Evolutionary conservation across 2,113 vertebrate species (phyloP), one percentile per base, ranked within the genome.

Genomic region (Gymnogyps californianus): DNA sequence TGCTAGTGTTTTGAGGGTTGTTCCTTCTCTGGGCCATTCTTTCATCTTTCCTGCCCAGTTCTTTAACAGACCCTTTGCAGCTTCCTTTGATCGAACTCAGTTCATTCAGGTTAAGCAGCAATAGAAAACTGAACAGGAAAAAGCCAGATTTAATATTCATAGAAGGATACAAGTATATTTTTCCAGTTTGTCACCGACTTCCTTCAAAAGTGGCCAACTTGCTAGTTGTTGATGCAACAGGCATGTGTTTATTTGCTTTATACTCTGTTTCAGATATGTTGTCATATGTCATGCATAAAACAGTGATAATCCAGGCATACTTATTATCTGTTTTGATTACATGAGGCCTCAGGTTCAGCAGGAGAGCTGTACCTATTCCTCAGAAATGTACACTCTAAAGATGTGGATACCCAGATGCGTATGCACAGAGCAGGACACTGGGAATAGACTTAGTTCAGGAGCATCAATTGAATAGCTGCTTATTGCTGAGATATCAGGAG

Each of bases 11-110:
- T 88, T 93, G 79, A 93, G 85, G 72, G 67, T 75, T 89, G 64
- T 89, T 93, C 79, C 92, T 97, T 96, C 88, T 94, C 90, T 92
- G 59, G 83, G 59, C 59, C 64, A 78, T 90, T 94, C 85, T 90
- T 96, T 83, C 67, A 75, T 92, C 92, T 93, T 96, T 94, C 90
- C 79, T 95, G 78, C 38, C 67, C 72, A 47, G 67, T 75, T 94
- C 59, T 92, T 94, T 89, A 89, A 89, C 55, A 93, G 90, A 78
- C 26, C 22, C 70, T 89, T 83, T 92, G 54, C 76, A 83, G 79
- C 38, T 94, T 96, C 83, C 90, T 97, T 90, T 90, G 92, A 59
- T 66, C 96, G 78, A 95, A 92, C 38, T 90, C 36, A 51, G 85
- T 93, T 83, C 54, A 67, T 90, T 93, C 67, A 78, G 32, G 64